phyloP scores from a whole-genome alignment of 2,113 vertebrate genomes.

The Morone chrysops region DNA sequence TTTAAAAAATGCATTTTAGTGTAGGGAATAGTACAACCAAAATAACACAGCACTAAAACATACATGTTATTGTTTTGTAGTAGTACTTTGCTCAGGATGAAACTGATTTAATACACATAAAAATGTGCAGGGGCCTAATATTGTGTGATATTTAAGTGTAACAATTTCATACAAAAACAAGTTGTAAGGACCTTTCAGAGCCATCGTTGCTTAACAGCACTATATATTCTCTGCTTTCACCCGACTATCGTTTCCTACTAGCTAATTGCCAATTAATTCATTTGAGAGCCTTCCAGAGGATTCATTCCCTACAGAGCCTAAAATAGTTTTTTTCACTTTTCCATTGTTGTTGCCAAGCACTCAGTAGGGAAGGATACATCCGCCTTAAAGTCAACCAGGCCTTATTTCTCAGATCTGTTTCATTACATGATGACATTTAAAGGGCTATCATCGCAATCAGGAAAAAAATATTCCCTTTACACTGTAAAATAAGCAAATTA shows the following conservation, averaged over 20 bases:
- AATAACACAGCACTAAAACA: background rate
- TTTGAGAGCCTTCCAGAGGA: conserved; percentile 45
- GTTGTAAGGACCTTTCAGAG: conserved; percentile 26
- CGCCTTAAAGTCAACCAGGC: conserved; percentile 11
- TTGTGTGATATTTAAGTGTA: background rate
- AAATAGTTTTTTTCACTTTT: background rate
- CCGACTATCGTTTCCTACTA: conserved; percentile 30
- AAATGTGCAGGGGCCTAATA: background rate
- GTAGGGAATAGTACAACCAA: background rate
- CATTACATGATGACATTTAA: conserved; percentile 27
- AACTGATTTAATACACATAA: background rate
- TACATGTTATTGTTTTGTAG: background rate
- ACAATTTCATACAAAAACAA: conserved; percentile 4
- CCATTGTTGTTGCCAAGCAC: conserved; percentile 34
- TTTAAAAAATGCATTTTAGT: conserved; percentile 40
- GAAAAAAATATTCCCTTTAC: background rate
- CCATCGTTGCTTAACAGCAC: conserved; percentile 75
- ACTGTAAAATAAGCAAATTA: conserved; percentile 14
- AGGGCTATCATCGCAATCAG: background rate
- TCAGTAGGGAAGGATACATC: conserved; percentile 12
- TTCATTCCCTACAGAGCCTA: conserved; percentile 15
- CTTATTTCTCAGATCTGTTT: conserved; percentile 9
- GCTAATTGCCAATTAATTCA: conserved; percentile 85
- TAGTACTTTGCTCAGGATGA: background rate
- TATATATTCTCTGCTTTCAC: conserved; percentile 42